Evolutionary conservation across 2,797 vertebrate genomes (phyloP), one percentile per base, ranked within the genome.

Genomic region (Xiphophorus birchmanni): DNA sequence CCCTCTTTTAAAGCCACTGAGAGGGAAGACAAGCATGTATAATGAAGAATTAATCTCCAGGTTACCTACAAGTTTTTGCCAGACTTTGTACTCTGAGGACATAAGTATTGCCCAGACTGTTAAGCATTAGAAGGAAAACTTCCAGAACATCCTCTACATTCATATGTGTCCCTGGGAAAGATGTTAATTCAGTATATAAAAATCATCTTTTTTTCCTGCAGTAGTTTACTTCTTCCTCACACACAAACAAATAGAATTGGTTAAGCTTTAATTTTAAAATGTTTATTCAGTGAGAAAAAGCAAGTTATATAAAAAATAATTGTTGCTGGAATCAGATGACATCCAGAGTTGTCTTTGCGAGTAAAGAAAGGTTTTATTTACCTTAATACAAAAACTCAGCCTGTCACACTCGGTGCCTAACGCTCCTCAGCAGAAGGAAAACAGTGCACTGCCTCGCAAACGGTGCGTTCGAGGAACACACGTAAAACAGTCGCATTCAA

Each of bases 21-120:
- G 47, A 58, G 42, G 35, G 83, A 75, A 82, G 80, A 82, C 81
- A 77, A 89, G 76, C 44, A 52, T 71, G 77, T 85, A 12, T 80
- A 80, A 91, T 87, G 69, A 89, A 82, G 80, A 86, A 79, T 86
- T 80, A 84, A 85, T 84, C 54, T 69, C 40, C 15, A 75, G 86
- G 75, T 42, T 80, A 42, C 77, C 74, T 56, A 45, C 54, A 67
- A 80, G 10, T 86, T 45, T 44, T 79, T 42, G 73, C 86, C 73
- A 79, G 83, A 87, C 78, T 74, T 79, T 73, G 56, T 0, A 76
- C 13, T 74, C 84, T 73, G 18, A 79, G 21, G 74, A 45, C 29
- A 56, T n/a, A 9, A 82, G 48, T 47, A n/a, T 74, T 63, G 76
- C 50, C 80, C 0, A 32, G 42, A 17, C 63, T 75, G 42, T 63